These are phyloP conservation scores for Ruditapes philippinarum DNA, from an alignment of 1,140 invertebrate genomes.

Conservation along the genomic window DNA sequence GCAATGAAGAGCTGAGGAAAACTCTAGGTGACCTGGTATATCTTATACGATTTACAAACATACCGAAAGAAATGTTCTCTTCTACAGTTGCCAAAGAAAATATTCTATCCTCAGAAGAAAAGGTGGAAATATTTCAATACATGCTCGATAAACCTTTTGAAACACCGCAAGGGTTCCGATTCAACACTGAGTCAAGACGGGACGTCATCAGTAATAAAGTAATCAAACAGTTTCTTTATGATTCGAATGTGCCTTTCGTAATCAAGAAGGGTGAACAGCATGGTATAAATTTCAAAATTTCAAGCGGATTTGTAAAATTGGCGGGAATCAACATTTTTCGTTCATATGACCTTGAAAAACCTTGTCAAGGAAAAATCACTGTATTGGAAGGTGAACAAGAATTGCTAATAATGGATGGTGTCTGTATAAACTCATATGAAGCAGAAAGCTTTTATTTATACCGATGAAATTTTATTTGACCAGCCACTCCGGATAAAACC, in stretches of 20 bases:
- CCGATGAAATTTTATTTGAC: not conserved
- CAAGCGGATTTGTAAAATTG: not conserved
- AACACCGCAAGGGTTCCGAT: not conserved
- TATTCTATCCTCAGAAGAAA: not conserved
- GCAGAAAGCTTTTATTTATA: not conserved
- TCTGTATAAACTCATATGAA: not conserved
- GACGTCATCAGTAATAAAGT: not conserved
- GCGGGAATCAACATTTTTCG: not conserved
- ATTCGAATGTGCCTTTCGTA: not conserved
- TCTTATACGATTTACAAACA: not conserved
- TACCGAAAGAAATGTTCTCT: not conserved
- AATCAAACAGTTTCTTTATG: not conserved
- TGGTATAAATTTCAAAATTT: not conserved
- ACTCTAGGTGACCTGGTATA: not conserved
- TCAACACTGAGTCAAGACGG: not conserved
- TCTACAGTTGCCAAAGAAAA: not conserved
- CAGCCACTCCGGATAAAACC: not conserved
- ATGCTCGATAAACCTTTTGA: not conserved
- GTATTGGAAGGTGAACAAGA: not conserved
- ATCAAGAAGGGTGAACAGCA: not conserved
- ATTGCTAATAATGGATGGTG: not conserved
- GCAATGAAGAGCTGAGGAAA: not conserved
- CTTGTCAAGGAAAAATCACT: not conserved
- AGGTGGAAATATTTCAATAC: constrained; percentile 26
- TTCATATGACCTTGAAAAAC: not conserved